Percentiles rank a stretch among this genome's conserved stretches.
phyloP scores from a whole-genome alignment of 2,888 invertebrate species.

The Ectemnius cavifrons region DNA sequence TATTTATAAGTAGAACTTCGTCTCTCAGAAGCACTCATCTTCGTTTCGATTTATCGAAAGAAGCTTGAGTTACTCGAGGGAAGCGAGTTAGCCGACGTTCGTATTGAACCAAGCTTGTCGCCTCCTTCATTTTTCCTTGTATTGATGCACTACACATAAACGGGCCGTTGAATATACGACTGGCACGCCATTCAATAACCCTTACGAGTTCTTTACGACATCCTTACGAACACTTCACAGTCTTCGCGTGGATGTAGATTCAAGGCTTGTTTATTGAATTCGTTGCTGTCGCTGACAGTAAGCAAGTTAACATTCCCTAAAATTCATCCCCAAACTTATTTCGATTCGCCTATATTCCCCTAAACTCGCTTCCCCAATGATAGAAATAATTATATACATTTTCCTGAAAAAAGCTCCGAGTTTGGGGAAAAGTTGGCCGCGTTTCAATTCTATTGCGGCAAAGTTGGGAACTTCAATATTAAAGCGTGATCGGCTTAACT shows the following conservation, averaged over 20 bases:
- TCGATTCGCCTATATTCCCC: too few species aligned
- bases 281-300: background rate
- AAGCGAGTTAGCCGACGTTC: too few species aligned
- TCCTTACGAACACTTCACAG: constrained; percentile 36
- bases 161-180: constrained; percentile 31
- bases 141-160: constrained; percentile 17
- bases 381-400: too few species aligned
- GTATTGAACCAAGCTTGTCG: too few species aligned
- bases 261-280: constrained; percentile 46
- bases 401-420: background rate
- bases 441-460: background rate
- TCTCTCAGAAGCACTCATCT: too few species aligned
- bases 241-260: constrained; percentile 26
- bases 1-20: too few species aligned
- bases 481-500: background rate
- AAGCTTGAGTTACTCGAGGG: too few species aligned
- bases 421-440: background rate
- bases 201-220: constrained; percentile 50
- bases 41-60: too few species aligned
- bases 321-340: too few species aligned
- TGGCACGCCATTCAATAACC: constrained; percentile 39
- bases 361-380: too few species aligned
- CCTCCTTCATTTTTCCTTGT: constrained; percentile 13
- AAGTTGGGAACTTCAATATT: too few species aligned
- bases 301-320: background rate